Evolutionary conservation across 2,888 invertebrate species (phyloP), one percentile per base, ranked within the genome.

Genomic region (Gastracanthus pulcherrimus): DNA sequence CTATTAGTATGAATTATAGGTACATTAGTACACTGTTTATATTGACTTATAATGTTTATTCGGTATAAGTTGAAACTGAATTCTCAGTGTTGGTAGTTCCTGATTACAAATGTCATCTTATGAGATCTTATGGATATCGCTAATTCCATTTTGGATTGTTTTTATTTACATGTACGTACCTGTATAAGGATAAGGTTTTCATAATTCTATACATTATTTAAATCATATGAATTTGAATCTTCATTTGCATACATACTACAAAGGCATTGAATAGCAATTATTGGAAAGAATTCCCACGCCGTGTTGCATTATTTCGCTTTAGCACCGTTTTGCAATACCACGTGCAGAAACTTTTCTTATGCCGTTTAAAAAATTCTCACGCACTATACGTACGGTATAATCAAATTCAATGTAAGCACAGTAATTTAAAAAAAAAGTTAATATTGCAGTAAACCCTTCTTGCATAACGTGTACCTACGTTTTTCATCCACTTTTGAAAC

Each of bases 281-380:
- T 48, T 58, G 19, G 41, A 5, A 60, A 69, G 36, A 80, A 29
- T 69, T 80, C 75, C 16, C 76, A 80, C 62, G 60, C 2, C 13
- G 16, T 6, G 58, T 71, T 34, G 29, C 36, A 69, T 75, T 64
- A 75, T 74, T 48, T 19, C 41, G 7, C 13, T 41, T 36, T 16
- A 7, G 36, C 23, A 26, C 11, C 45, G 23, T 76, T 55, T 70
- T 70, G 67, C 72, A 48, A 41, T 45, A 7, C 13, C 13, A 36
- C 36, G 62, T 23, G 19, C 38, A 31, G 66, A 72, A 71, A 76
- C 76, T 36, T 26, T 45, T 76, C 34, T 62, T 60, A 29, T 0
- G 55, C 19, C 38, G 60, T 36, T 81, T 69, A 67, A 58, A 76
- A 72, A 62, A 69, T 77, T 77, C 77, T 69, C 74, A 77, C 58